Evolutionary conservation across 1,140 invertebrate species (phyloP), one percentile per base, ranked within the genome.

Genomic region (Hylaeus anthracinus): DNA sequence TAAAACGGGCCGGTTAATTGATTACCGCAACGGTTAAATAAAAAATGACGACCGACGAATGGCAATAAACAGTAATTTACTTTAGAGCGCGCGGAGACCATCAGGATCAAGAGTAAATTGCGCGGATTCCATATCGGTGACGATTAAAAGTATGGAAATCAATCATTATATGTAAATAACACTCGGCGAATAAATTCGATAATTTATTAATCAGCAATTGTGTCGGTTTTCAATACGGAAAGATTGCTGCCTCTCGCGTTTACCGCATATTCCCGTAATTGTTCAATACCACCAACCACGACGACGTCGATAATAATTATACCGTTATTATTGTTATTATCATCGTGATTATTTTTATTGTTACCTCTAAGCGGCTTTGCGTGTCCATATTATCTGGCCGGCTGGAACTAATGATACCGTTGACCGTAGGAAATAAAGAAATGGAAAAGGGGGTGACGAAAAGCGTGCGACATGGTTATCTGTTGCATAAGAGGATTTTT

Each of bases 401-500:
- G 43, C 51, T 56, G 67, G 58, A 65, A 73, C 61, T 43, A 51
- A 53, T 41, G 63, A 65, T 58, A 48, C 60, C 43, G 39, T 72
- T 72, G 64, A 58, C 51, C 77, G 9, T 14, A 79, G 63, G n/a
- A 53, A 9, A 45, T 5, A 15, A 56, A 45, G 51, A 2, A 0
- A 6, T 4, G 10, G 55, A 26, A n/a, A n/a, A 56, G 8, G n/a
- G 9, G 56, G 76, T 15, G 66, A 58, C 72, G 45, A 78, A 78
- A 69, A 72, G 9, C 48, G 63, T 53, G 39, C 61, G 60, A 8
- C 58, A 69, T 10, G 64, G 72, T 76, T 66, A 82, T 86, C 70
- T 72, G 45, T 76, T 67, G 70, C 75, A 66, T 85, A 85, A 86
- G 83, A 82, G 79, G 83, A 82, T 85, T 85, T 74, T 79, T 85